Base-by-base conservation (phyloP, 2,888 invertebrate species). In the Sympetrum striolatum region DNA sequence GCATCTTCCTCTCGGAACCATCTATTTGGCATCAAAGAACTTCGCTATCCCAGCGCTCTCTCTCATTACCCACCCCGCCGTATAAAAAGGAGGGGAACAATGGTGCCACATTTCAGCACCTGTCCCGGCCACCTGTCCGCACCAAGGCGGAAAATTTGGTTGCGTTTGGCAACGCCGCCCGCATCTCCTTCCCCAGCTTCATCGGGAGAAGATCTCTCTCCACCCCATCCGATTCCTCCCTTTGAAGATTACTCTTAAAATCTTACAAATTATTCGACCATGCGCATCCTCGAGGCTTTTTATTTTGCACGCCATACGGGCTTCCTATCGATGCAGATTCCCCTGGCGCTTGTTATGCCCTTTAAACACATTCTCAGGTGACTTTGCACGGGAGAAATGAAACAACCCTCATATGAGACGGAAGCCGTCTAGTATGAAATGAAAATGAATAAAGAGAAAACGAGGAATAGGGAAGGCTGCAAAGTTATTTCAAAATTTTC, bases 91-190 rank as follows among this genome's bases (percentile, higher is more conserved):
- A n/a, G 48, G 44, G 25, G n/a, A 86, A 86, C 86, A 86, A 86
- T 86, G 86, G 86, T 60, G 60, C 82, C 82, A 82, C 82, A 82
- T 82, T 82, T 82, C 82, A 82, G 82, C 35, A 82, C 82, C 82
- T 82, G 82, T 86, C 60, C 60, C 86, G 39, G 60, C 60, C 86
- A 86, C 86, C 86, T 86, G 86, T 86, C 60, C 86, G 37, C 86
- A 86, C 60, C 37, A n/a, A 60, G 86, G 86, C 86, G 86, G 86
- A 60, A 86, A 86, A 86, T 86, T 64, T n/a, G 60, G 60, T 64
- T 64, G 86, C 60, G 86, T 86, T 64, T 86, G 60, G 82, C 82
- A 82, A 82, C 82, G 82, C 58, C 58, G 86, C 86, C 86, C 86
- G 86, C 86, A 86, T 86, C 64, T 60, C 15, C 53, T 48, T 48